A percentile compares a stretch with the other conserved stretches of the same genome.
These are phyloP conservation scores for Myotis lucifugus DNA, from an alignment of 2,113 vertebrate species.

Conservation along the genomic window DNA sequence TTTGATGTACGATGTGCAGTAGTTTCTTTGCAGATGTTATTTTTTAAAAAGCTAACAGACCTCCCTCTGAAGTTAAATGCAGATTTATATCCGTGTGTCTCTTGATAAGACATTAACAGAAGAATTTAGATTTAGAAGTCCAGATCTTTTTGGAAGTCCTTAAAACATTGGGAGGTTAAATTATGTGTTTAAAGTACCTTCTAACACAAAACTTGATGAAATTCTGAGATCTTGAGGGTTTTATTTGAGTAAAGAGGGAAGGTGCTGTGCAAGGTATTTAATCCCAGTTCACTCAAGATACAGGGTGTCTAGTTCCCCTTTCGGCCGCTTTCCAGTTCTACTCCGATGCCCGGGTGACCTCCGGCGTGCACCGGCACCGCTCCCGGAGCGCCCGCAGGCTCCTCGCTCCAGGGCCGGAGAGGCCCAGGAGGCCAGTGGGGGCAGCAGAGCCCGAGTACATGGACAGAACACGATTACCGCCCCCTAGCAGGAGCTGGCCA, in stretches of 20 bases:
- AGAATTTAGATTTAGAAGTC: background rate
- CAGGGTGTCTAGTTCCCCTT: background rate
- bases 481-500: background rate
- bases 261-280: background rate
- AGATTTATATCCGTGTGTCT: background rate
- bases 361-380: rapidly evolving
- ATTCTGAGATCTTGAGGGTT: background rate
- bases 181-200: background rate
- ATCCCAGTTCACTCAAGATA: too few relatives aligned
- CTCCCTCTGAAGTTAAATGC: background rate
- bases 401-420: too few relatives aligned
- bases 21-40: background rate
- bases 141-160: background rate
- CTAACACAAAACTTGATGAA: background rate
- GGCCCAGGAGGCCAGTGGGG: background rate
- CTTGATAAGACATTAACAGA: background rate
- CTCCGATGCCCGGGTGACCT: rapidly evolving
- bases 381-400: too few relatives aligned
- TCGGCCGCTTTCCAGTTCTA: background rate
- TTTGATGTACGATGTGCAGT: background rate
- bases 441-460: background rate
- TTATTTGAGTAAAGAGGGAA: background rate
- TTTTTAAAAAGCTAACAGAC: background rate
- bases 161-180: background rate
- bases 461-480: background rate